Evolutionary conservation across 2,888 invertebrate genomes (phyloP).

Genomic region (Steinernema hermaphroditum): DNA sequence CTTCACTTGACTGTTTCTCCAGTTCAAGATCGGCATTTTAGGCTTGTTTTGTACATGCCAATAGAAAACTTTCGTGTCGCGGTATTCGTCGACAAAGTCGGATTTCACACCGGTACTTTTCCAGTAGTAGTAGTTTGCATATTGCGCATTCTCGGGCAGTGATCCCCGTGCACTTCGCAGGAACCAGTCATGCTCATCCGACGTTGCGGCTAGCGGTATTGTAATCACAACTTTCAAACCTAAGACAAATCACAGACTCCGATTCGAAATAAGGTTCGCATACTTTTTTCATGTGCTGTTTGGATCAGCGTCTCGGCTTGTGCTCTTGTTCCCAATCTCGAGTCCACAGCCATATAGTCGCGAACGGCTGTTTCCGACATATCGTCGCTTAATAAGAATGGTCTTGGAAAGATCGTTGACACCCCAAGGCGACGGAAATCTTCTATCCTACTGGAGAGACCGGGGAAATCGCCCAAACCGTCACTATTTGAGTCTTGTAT

Average conservation of each 20-base stretch:
- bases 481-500: slow-evolving; percentile 83
- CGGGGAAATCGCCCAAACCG: slow-evolving; percentile 82
- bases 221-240: slow-evolving; percentile 69
- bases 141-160: slow-evolving; percentile 56
- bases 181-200: slow-evolving; percentile 77
- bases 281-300: slow-evolving; percentile 72
- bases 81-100: slow-evolving; percentile 48
- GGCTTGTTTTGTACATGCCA: slow-evolving; percentile 57
- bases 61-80: slow-evolving; percentile 49
- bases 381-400: slow-evolving; percentile 42
- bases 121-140: slow-evolving; percentile 52
- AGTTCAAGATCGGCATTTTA: slow-evolving; percentile 68
- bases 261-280: no score
- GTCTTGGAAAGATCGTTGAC: slow-evolving; percentile 42
- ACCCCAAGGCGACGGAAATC: slow-evolving; percentile 43
- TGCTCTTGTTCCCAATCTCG: slow-evolving; percentile 74
- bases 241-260: no score
- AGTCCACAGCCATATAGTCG: slow-evolving; percentile 75
- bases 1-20: slow-evolving; percentile 40
- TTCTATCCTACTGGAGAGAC: slow-evolving; percentile 65
- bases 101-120: slow-evolving; percentile 37
- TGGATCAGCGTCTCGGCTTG: slow-evolving; percentile 76
- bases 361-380: slow-evolving; percentile 70
- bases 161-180: slow-evolving; percentile 52
- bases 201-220: slow-evolving; percentile 70